Evolutionary conservation across 2,888 invertebrate genomes (phyloP).

Genomic region (Anthophora plumipes): DNA sequence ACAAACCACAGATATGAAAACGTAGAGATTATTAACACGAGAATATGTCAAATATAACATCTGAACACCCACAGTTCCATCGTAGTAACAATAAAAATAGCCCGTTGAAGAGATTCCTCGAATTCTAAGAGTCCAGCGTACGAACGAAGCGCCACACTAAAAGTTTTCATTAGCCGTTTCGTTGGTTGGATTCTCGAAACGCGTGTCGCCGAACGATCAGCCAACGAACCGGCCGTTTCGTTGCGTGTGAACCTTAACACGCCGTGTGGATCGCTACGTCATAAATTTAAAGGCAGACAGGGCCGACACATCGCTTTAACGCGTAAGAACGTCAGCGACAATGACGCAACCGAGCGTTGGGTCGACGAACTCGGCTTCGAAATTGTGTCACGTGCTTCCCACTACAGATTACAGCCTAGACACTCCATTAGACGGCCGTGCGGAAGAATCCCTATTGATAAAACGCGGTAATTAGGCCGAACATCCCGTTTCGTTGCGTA

Average conservation of each 20-base stretch:
- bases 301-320: constrained; percentile 44
- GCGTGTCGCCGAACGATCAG: not conserved
- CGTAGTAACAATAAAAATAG: constrained; percentile 34
- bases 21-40: not conserved
- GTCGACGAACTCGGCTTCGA: constrained; percentile 68
- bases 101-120: constrained; percentile 8
- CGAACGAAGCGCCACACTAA: not conserved
- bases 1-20: constrained; percentile 13
- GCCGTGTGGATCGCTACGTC: constrained; percentile 35
- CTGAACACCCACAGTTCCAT: constrained; percentile 4
- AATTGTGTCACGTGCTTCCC: constrained; percentile 68
- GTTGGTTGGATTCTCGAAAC: not conserved
- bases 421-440: constrained; percentile 60
- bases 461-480: constrained; percentile 75
- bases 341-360: constrained; percentile 57
- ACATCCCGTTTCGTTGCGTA: constrained; percentile 60
- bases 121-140: not conserved
- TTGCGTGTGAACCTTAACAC: constrained; percentile 35
- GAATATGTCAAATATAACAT: constrained; percentile 12
- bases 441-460: constrained; percentile 73
- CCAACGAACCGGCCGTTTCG: not conserved
- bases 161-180: constrained; percentile 12
- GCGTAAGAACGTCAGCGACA: constrained; percentile 63
- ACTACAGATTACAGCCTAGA: constrained; percentile 67
- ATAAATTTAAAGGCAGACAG: constrained; percentile 52